Evolutionary conservation across 2,113 vertebrate genomes (phyloP).

Genomic region (Numida meleagris): DNA sequence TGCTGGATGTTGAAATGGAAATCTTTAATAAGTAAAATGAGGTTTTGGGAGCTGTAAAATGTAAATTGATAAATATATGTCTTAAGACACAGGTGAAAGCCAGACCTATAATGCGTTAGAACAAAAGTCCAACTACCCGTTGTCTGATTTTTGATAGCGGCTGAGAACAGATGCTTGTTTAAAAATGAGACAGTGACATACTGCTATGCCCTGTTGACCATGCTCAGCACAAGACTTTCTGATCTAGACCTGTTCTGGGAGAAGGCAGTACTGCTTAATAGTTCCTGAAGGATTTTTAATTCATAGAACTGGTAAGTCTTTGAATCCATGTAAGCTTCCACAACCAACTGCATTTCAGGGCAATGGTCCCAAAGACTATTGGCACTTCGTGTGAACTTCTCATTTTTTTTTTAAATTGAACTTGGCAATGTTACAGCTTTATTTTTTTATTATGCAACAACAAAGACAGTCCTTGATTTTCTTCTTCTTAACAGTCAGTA

Average conservation of each 20-base stretch:
- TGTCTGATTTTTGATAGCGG: not conserved
- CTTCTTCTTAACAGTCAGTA: not conserved
- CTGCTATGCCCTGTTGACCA: fast-evolving
- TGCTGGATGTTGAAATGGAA: not conserved
- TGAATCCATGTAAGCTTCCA: not conserved
- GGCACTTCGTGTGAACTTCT: not conserved
- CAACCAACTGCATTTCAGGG: not conserved
- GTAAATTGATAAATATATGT: not conserved
- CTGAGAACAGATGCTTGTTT: not conserved
- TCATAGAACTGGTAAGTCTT: not conserved
- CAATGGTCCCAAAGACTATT: not conserved
- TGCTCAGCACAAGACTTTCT: not conserved
- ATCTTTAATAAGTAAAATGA: not conserved
- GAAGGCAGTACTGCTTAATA: not conserved
- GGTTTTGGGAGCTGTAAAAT: not conserved
- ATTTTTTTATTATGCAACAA: not conserved
- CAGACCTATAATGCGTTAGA: not conserved
- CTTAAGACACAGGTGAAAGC: fast-evolving
- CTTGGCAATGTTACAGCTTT: not conserved
- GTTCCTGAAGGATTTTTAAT: not conserved
- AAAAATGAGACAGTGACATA: not conserved
- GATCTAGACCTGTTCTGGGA: not conserved
- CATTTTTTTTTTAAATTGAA: not conserved
- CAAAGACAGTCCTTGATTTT: not conserved
- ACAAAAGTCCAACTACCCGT: not conserved